These are phyloP conservation scores for Epinotia ramella DNA, from an alignment of 2,888 invertebrate species.

Conservation along the genomic window DNA sequence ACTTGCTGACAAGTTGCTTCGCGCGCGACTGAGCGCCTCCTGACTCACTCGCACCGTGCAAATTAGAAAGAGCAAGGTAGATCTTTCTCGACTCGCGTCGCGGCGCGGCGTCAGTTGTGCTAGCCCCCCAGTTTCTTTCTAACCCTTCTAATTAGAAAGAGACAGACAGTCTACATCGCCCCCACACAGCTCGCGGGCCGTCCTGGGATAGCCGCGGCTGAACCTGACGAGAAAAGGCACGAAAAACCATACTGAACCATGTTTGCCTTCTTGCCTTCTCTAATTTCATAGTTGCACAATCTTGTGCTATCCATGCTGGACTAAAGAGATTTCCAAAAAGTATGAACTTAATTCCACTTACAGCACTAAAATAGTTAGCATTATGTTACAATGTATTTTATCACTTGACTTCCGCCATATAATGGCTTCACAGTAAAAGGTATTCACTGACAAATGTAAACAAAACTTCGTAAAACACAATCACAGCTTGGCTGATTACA, in stretches of 20 bases:
- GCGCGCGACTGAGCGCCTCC: too few relatives aligned
- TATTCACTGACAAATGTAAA: background rate
- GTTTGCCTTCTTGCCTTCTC: background rate
- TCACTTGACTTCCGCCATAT: background rate
- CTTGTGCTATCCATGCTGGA: background rate
- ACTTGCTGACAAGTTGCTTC: too few relatives aligned
- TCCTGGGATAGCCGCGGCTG: background rate
- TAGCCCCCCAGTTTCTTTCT: too few relatives aligned
- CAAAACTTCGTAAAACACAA: background rate
- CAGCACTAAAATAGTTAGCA: background rate
- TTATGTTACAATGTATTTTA: background rate
- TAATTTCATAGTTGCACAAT: too few relatives aligned
- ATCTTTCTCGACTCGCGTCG: too few relatives aligned
- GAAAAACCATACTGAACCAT: background rate
- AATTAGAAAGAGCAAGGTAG: too few relatives aligned
- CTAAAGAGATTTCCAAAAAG: background rate
- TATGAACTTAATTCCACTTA: background rate
- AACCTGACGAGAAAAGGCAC: background rate
- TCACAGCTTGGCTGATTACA: background rate
- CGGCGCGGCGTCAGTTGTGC: too few relatives aligned
- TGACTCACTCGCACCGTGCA: too few relatives aligned
- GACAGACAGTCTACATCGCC: too few relatives aligned
- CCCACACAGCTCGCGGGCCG: too few relatives aligned
- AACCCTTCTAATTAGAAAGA: too few relatives aligned
- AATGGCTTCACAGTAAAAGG: background rate